Evolutionary conservation across 2,888 invertebrate genomes (phyloP), one percentile per base, ranked within the genome.

Genomic region (Calameuta filiformis): DNA sequence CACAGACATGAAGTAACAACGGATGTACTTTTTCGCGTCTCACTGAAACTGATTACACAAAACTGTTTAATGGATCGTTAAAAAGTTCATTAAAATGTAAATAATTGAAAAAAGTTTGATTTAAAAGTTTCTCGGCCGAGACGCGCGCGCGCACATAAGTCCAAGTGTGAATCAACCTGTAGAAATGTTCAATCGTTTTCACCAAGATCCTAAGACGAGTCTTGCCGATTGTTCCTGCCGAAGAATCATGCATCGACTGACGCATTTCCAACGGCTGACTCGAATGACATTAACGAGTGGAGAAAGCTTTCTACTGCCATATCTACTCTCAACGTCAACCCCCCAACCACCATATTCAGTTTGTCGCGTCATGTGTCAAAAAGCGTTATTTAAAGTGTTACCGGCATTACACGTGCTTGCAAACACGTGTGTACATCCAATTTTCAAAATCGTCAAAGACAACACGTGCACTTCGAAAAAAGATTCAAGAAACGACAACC

Each of bases 261-360:
- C 76, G 76, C 77, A 69, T 68, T 79, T 81, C 80, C 76, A 76
- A 68, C 77, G 80, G 75, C 80, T 78, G 78, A 69, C 76, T 78
- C 78, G 78, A 78, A 76, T 79, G 75, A 76, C 79, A 81, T 81
- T 79, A 77, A 79, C 79, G 68, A 75, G 80, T 79, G 79, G 80
- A 79, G 79, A 77, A 31, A 81, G 79, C 81, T 83, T 81, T 81
- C 81, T 79, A 81, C 74, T 75, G 78, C 79, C 34, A 69, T 79
- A 30, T 79, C 76, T 77, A 82, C 81, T 80, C 80, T 75, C 78
- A 79, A 76, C 75, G 79, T 81, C 40, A 35, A 69, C 69, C 75
- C 77, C 77, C 68, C 68, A 73, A 71, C 40, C 40, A 56, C 23
- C 15, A 56, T 56, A 56, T 56, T 1, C 1, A 9, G 23, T 56